Percentiles rank a stretch among this genome's conserved stretches.
phyloP scores from a whole-genome alignment of 2,113 vertebrate genomes.

The human (Homo sapiens) region DNA sequence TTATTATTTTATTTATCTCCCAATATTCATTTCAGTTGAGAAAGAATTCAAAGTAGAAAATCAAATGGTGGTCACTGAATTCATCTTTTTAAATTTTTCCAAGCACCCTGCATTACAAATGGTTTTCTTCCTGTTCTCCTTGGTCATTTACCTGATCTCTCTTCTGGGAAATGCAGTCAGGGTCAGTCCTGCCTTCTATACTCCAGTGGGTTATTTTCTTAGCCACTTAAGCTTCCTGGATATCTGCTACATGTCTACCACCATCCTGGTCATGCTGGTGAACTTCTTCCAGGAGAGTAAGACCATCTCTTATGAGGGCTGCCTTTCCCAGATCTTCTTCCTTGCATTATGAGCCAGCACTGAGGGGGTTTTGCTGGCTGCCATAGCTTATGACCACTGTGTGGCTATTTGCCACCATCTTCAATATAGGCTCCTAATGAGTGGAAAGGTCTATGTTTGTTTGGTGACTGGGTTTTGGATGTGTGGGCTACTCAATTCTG shows the following conservation, averaged over 20 bases:
- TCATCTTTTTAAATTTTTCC: not conserved
- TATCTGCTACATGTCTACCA: slow-evolving; percentile 34
- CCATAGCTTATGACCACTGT: slow-evolving; percentile 72
- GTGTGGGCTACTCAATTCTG: slow-evolving; percentile 69
- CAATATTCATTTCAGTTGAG: not conserved
- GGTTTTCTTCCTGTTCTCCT: not conserved
- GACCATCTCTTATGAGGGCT: slow-evolving; percentile 40
- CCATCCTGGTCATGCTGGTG: not conserved
- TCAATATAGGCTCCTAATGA: slow-evolving; percentile 58
- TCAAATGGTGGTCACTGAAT: not conserved
- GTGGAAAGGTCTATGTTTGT: not conserved
- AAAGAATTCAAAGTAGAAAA: not conserved
- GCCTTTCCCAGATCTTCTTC: slow-evolving; percentile 57
- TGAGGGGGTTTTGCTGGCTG: slow-evolving; percentile 43
- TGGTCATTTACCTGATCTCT: not conserved
- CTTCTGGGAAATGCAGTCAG: not conserved
- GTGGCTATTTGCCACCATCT: slow-evolving; percentile 71
- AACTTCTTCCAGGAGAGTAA: slow-evolving; percentile 61
- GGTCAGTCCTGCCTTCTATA: not conserved
- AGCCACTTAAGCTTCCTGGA: not conserved
- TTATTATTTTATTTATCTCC: not conserved
- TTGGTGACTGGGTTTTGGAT: slow-evolving; percentile 62
- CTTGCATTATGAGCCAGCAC: not conserved
- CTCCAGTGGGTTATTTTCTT: not conserved
- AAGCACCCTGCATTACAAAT: not conserved